Evolutionary conservation across 1,140 invertebrate genomes (phyloP), one percentile per base, ranked within the genome.

Genomic region (Atta texana): DNA sequence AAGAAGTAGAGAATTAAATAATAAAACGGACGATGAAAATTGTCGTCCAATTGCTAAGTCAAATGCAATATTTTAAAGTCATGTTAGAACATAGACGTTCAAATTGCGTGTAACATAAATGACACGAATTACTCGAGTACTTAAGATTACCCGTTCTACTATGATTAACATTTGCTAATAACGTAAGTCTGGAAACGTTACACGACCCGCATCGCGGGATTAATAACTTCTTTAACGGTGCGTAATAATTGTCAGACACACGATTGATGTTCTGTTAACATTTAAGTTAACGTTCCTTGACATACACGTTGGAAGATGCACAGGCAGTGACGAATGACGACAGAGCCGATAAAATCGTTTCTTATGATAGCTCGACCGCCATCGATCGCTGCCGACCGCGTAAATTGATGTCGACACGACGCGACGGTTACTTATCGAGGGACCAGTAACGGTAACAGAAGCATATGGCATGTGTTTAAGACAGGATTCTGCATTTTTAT

Each of bases 401-500:
- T 72, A 89, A 89, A 89, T 89, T 89, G 84, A 89, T 69, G 75
- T 89, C 31, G 72, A 82, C 61, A 88, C 80, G 72, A 51, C 71
- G 21, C 80, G 72, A 51, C 71, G 16, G 21, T 76, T 85, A 88
- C 59, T 89, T 89, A 74, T 78, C 59, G 72, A 85, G 85, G 68
- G 53, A 61, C 61, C 69, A n/a, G 28, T 31, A 51, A 21, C 57
- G 8, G 18, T 18, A 49, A 16, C 21, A 39, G 57, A 44, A 51
- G n/a, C 64, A 68, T 68, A 68, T 10, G 64, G 55, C n/a, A 21
- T 39, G 12, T 31, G 31, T 34, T 89, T 89, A 89, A 74, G 87
- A 88, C 59, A n/a, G 18, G 39, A 31, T 57, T 72, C 64, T 76
- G 72, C 24, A 74, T 89, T 89, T 44, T 44, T 44, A 44, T 89